phyloP scores from a whole-genome alignment of 2,797 vertebrate species.

The Characodon lateralis region DNA sequence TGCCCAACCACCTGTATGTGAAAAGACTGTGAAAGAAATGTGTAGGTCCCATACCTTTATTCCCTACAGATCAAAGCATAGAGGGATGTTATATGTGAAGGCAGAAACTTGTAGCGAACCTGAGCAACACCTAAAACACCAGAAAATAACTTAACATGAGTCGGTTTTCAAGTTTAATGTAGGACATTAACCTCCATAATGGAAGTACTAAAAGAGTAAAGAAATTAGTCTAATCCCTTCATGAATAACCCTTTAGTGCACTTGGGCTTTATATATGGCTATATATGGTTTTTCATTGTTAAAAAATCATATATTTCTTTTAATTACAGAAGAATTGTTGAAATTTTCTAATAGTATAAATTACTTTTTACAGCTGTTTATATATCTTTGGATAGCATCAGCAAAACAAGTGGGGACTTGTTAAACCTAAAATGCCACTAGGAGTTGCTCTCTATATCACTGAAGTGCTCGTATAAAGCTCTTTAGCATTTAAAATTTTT shows the following conservation, averaged over 20 bases:
- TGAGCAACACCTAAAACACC: not conserved
- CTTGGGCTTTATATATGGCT: not conserved
- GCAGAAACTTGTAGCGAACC: not conserved
- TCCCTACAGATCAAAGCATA: not conserved
- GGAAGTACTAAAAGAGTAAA: not conserved
- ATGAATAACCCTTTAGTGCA: not conserved
- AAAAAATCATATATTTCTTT: not conserved
- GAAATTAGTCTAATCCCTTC: not conserved
- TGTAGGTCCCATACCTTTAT: not conserved
- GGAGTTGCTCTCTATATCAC: not conserved
- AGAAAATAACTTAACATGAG: not conserved
- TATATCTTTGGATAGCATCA: not conserved
- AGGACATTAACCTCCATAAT: not conserved
- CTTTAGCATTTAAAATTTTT: not conserved
- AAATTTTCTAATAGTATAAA: not conserved
- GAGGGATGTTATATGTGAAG: not conserved
- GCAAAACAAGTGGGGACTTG: not conserved
- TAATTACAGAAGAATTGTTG: not conserved
- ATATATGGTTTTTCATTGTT: not conserved
- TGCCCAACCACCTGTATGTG: not conserved
- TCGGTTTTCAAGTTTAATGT: not conserved
- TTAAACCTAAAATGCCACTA: not conserved
- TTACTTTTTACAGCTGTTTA: not conserved
- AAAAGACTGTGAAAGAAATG: not conserved
- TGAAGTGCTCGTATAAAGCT: not conserved